These are phyloP conservation scores for Dryococelus australis DNA, from an alignment of 2,888 invertebrate genomes.

Conservation along the genomic window DNA sequence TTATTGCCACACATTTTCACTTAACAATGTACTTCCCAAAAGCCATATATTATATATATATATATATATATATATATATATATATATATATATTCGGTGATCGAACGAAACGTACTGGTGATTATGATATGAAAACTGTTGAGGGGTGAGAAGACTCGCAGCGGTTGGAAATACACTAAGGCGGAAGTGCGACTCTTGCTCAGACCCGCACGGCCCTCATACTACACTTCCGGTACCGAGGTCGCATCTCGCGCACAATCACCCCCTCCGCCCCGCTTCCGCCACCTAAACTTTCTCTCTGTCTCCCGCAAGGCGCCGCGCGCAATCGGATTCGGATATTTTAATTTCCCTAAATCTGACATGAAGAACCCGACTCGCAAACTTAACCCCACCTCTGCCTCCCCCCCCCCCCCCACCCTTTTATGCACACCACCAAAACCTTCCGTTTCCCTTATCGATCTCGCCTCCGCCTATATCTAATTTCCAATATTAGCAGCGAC, in stretches of 20 bases:
- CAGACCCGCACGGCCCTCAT: background rate
- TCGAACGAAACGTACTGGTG: too few species aligned
- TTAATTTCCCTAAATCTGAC: conserved; percentile 5
- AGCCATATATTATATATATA: too few species aligned
- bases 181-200: background rate
- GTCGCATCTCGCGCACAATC: conserved; percentile 36
- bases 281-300: conserved; percentile 47
- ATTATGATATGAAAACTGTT: too few species aligned
- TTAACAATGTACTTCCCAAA: too few species aligned
- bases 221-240: conserved; percentile 49
- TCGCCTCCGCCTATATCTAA: background rate
- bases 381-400: background rate
- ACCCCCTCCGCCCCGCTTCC: conserved; percentile 43
- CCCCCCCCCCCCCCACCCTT: background rate
- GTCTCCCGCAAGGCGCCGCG: conserved; percentile 33
- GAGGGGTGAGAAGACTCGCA: too few species aligned
- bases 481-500: background rate
- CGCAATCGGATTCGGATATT: conserved; percentile 7
- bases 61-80: too few species aligned
- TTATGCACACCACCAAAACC: too few species aligned
- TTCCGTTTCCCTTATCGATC: conserved; percentile 16
- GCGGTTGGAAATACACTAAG: too few species aligned
- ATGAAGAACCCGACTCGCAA: background rate
- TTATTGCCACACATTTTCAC: too few species aligned
- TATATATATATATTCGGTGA: too few species aligned